Base-by-base conservation (phyloP, 2,113 vertebrate species). In the Cryptotis parvus region DNA sequence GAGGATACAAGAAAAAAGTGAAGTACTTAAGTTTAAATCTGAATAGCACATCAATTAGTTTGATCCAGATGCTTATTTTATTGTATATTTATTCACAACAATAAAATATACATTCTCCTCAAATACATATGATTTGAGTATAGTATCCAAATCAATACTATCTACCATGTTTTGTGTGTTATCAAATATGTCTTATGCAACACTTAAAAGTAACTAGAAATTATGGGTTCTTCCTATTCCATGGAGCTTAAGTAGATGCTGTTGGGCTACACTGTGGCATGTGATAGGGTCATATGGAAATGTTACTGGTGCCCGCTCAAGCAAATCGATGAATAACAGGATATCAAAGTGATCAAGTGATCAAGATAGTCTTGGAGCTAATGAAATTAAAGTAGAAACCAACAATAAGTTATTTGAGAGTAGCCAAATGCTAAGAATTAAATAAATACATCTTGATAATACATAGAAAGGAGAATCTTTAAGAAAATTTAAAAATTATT, bases 341-440 rank as follows among this genome's bases (percentile, higher is more conserved):
- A n/a, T n/a, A n/a, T n/a, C n/a, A n/a, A n/a, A n/a, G n/a, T n/a
- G n/a, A n/a, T n/a, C n/a, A n/a, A n/a, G n/a, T n/a, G n/a, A n/a
- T n/a, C n/a, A n/a, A n/a, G n/a, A 27, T 55, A 2, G 72, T 84
- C 35, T 74, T 78, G 24, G 65, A 75, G 11, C 20, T 78, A 58
- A 1, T 74, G 22, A 39, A 85, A 87, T 88, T 92, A 92, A 93
- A 88, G 43, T 82, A 45, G 45, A 74, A 52, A 33, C 3, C 45
- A 80, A 4, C 63, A 52, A n/a, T n/a, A n/a, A 77, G 2, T 94
- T 58, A 81, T 74, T 92, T 89, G 9, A 52, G 92, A 82, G 78
- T 88, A 66, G 37, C 26, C 29, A 58, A 82, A 26, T 14, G 14
- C 45, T 69, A 65, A 74, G 69, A 90, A n/a, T 87, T 41, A 94